These are phyloP conservation scores for Drusus annulatus DNA, from an alignment of 1,140 invertebrate genomes.

Conservation along the genomic window DNA sequence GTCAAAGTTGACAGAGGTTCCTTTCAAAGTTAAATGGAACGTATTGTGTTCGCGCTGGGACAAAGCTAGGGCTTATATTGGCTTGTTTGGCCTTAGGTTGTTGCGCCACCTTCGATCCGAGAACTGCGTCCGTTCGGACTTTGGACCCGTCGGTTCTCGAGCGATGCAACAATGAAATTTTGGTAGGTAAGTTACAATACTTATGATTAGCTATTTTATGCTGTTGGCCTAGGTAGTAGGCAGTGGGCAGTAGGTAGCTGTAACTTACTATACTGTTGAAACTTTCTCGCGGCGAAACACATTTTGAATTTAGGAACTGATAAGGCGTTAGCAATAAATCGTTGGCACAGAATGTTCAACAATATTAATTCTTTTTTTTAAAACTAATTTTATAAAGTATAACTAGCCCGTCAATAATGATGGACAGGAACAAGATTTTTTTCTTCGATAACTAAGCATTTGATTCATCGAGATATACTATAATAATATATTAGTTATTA, in stretches of 20 bases:
- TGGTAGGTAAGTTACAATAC: constrained; percentile 14
- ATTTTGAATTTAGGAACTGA: neutral
- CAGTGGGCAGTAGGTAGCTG: too few species aligned
- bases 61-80: neutral
- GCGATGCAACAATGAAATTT: constrained; percentile 49
- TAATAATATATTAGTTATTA: too few species aligned
- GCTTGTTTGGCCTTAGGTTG: neutral
- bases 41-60: neutral
- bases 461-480: too few species aligned
- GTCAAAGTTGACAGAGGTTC: neutral
- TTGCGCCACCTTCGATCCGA: neutral
- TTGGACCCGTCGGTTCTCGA: constrained; percentile 37
- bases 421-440: too few species aligned
- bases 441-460: too few species aligned
- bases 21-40: neutral
- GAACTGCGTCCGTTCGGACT: constrained; percentile 3
- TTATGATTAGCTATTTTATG: neutral
- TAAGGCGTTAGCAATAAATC: neutral
- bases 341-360: neutral
- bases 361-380: too few species aligned
- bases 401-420: too few species aligned
- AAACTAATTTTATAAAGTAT: too few species aligned
- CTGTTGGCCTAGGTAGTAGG: neutral
- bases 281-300: constrained; percentile 28
- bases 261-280: too few species aligned